Percentiles rank a stretch among this genome's conserved stretches.
These are phyloP conservation scores for Prostheceraeus crozeri DNA, from an alignment of 2,888 invertebrate genomes.

Conservation along the genomic window DNA sequence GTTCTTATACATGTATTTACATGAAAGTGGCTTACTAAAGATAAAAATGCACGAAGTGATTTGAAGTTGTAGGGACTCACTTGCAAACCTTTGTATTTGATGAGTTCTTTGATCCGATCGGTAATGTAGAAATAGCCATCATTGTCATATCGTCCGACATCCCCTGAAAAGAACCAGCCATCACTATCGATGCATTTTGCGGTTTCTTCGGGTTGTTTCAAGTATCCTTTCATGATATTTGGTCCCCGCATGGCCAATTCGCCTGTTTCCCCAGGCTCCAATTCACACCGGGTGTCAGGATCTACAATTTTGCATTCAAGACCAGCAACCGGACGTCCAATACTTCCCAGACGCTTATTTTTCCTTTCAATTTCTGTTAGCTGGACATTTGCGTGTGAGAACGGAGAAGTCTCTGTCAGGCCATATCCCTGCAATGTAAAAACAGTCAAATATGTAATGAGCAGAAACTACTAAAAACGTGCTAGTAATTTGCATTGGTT, in stretches of 20 bases:
- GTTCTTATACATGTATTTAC: too few species aligned
- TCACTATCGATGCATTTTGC: not conserved
- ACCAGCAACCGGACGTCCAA: not conserved
- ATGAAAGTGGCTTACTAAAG: too few species aligned
- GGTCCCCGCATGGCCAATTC: not conserved
- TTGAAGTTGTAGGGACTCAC: too few species aligned
- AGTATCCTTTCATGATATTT: not conserved
- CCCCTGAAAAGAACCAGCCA: constrained; percentile 5
- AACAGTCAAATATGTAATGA: too few species aligned
- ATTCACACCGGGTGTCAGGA: constrained; percentile 59
- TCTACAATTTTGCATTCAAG: not conserved
- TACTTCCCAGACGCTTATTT: not conserved
- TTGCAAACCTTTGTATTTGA: too few species aligned
- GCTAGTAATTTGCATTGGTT: too few species aligned
- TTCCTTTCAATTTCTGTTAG: not conserved
- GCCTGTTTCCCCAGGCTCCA: constrained; percentile 66
- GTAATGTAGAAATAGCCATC: too few species aligned
- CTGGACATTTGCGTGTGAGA: not conserved
- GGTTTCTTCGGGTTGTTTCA: not conserved
- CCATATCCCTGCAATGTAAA: constrained; percentile 12
- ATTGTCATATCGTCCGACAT: too few species aligned
- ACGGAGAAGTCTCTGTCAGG: not conserved
- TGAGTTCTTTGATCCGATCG: too few species aligned
- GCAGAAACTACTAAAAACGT: too few species aligned
- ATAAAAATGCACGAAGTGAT: too few species aligned